Percentiles rank a stretch among this genome's conserved stretches.
Evolutionary conservation across 2,797 vertebrate genomes (phyloP).

Genomic region (Poecilia picta): DNA sequence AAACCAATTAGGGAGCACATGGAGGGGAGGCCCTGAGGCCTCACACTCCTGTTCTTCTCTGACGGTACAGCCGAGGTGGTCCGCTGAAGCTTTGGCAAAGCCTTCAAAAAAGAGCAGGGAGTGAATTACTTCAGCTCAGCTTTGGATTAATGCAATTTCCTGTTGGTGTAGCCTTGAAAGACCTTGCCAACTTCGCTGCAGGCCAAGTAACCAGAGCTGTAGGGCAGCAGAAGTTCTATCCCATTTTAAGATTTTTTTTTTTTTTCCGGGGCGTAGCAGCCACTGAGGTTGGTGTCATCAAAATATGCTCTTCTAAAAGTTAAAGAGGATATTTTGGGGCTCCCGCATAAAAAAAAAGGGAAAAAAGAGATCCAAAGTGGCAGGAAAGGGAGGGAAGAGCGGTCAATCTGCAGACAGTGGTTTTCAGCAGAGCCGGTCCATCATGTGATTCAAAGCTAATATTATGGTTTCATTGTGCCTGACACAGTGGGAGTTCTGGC

Average conservation of each 20-base stretch:
- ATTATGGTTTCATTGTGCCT: slow-evolving; percentile 70
- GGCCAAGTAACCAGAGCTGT: slow-evolving; percentile 58
- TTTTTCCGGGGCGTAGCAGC: slow-evolving; percentile 33
- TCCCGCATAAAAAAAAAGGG: slow-evolving; percentile 32
- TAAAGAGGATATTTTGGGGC: slow-evolving; percentile 47
- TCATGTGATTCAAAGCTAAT: slow-evolving; percentile 69
- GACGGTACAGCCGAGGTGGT: slow-evolving; percentile 78
- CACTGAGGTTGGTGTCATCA: slow-evolving; percentile 62
- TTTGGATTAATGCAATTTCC: slow-evolving; percentile 82
- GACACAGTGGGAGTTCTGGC: slow-evolving; percentile 66
- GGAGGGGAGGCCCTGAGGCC: slow-evolving; percentile 77
- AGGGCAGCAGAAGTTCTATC: slow-evolving; percentile 46
- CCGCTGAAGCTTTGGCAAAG: slow-evolving; percentile 64
- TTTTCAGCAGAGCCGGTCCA: slow-evolving; percentile 60
- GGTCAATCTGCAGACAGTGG: slow-evolving; percentile 70
- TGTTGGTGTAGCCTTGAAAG: slow-evolving; percentile 77
- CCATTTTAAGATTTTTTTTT: slow-evolving; percentile 40
- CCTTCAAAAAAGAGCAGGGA: slow-evolving; percentile 70
- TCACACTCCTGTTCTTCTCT: slow-evolving; percentile 71
- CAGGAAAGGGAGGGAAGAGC: slow-evolving; percentile 58
- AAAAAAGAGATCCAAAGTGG: slow-evolving; percentile 60
- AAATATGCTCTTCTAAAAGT: slow-evolving; percentile 56
- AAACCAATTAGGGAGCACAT: slow-evolving; percentile 85
- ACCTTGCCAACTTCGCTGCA: slow-evolving; percentile 67
- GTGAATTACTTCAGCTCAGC: slow-evolving; percentile 74